Conservation (phyloP, 1,140 invertebrate genomes). For the Caenorhabditis tropicalis region DNA sequence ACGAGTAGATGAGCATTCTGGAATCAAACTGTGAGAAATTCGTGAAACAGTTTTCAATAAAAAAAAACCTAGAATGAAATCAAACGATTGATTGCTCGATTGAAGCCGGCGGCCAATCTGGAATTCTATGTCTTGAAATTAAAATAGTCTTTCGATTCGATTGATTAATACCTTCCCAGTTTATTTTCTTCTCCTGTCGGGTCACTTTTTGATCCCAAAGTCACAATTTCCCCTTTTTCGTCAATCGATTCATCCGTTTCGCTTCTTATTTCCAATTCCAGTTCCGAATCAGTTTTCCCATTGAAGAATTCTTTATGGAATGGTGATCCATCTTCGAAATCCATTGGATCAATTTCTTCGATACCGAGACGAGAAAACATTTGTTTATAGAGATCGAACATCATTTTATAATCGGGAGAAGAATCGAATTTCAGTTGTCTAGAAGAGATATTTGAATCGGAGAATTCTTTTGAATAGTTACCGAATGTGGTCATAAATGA, state of each 20-base stretch:
- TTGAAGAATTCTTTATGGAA: not conserved
- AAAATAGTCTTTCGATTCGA: not conserved
- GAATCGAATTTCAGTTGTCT: constrained; percentile 14
- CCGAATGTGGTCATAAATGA: constrained; percentile 53
- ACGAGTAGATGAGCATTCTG: not conserved
- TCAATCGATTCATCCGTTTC: not conserved
- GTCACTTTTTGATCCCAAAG: not conserved
- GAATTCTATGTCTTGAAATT: not conserved
- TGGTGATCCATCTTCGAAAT: constrained; percentile 19
- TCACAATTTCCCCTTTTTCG: not conserved
- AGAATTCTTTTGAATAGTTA: not conserved
- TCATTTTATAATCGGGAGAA: constrained; percentile 11
- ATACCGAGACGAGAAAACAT: not conserved
- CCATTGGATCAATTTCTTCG: not conserved
- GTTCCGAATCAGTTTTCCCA: not conserved
- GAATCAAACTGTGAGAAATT: not conserved
- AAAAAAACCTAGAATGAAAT: not conserved
- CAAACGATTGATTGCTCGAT: constrained; percentile 23
- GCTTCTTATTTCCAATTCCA: not conserved
- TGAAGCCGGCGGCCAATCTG: constrained; percentile 24
- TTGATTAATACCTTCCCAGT: not conserved
- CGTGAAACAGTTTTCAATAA: not conserved
- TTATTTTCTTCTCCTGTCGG: not conserved
- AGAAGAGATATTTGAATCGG: not conserved
- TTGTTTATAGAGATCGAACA: not conserved